These are phyloP conservation scores for Sciurus niger DNA, from an alignment of 2,113 vertebrate genomes.

Conservation along the genomic window DNA sequence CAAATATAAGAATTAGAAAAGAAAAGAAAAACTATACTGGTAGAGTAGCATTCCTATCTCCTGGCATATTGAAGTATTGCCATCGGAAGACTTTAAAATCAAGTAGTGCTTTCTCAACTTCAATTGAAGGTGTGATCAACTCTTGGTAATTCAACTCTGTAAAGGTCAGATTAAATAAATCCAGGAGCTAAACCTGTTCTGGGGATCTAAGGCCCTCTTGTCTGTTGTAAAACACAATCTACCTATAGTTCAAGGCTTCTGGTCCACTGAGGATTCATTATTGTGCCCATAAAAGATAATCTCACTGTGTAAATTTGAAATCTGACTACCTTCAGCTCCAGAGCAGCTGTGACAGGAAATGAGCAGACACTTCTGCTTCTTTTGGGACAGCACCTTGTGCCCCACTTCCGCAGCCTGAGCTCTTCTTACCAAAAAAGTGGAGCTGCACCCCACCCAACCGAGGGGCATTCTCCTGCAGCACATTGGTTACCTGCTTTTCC, in stretches of 20 bases:
- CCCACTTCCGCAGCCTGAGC: conserved; percentile 25
- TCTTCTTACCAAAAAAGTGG: conserved; percentile 12
- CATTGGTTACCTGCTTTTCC: not conserved
- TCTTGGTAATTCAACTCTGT: not conserved
- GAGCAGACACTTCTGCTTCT: conserved; percentile 73
- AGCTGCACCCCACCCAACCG: not conserved
- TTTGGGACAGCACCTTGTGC: conserved; percentile 58
- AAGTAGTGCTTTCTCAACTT: not conserved
- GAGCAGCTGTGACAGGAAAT: conserved; percentile 71
- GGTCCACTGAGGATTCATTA: not conserved
- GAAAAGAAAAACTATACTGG: not conserved
- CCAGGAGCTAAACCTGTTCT: not conserved
- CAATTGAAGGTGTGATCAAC: not conserved
- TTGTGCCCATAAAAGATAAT: not conserved
- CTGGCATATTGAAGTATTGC: not conserved
- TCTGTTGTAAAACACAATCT: not conserved
- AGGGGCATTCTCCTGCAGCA: not conserved
- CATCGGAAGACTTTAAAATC: conserved; percentile 24
- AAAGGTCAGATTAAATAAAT: not conserved
- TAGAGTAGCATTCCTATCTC: not conserved
- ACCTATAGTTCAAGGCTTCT: not conserved
- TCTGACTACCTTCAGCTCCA: conserved; percentile 32
- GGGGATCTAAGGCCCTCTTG: not conserved
- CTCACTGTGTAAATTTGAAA: conserved; percentile 34
- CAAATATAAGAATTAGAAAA: not conserved